Percentiles rank a stretch among this genome's conserved stretches.
Conservation (phyloP, 1,140 invertebrate genomes). For the Sycophaga agraensis region DNA sequence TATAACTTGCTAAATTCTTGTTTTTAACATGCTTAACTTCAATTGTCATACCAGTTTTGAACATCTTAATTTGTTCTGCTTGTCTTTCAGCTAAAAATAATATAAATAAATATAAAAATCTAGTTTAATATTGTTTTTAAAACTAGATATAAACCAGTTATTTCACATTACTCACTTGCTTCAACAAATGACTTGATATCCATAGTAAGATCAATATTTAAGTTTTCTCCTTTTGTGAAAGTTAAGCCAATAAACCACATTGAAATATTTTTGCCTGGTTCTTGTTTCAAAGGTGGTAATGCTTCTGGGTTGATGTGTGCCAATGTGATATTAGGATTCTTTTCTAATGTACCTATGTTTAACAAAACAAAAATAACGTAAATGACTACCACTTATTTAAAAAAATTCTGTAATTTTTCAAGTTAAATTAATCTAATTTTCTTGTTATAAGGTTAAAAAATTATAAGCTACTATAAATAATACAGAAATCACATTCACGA, state of each 20-base stretch:
- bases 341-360: conserved; percentile 75
- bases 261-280: conserved; percentile 62
- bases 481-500: no score
- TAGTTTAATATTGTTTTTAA: no score
- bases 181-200: conserved; percentile 90
- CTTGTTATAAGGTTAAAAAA: no score
- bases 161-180: conserved; percentile 55
- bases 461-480: no score
- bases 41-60: conserved; percentile 88
- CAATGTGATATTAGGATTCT: conserved; percentile 85
- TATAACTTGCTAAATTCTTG: conserved; percentile 75
- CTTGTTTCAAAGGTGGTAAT: conserved; percentile 62
- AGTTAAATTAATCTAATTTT: no score
- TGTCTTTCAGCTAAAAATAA: conserved; percentile 63
- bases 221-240: conserved; percentile 82
- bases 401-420: conserved; percentile 1
- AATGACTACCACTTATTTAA: neutral
- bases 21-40: conserved; percentile 75
- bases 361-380: conserved; percentile 22
- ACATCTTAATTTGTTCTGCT: conserved; percentile 72
- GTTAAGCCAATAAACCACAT: conserved; percentile 98
- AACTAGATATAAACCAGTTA: no score
- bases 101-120: neutral
- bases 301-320: conserved; percentile 95
- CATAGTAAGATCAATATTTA: conserved; percentile 90